Evolutionary conservation across 1,140 invertebrate species (phyloP), one percentile per base, ranked within the genome.

Genomic region (Sipha flava): DNA sequence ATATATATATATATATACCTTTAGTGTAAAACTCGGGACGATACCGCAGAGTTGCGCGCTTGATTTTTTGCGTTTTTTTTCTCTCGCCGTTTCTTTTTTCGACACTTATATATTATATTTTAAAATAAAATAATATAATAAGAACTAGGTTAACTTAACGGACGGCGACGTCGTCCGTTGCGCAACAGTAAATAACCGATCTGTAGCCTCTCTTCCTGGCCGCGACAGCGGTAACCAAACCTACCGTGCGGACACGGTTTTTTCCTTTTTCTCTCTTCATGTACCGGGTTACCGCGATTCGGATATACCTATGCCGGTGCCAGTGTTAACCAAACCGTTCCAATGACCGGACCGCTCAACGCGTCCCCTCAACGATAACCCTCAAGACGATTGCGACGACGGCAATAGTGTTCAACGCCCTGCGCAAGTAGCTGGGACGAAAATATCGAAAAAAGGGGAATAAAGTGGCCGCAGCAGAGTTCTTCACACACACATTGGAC

Each of bases 241-340:
- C 18, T 64, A 21, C 14, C 34, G n/a, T 21, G 21, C 34, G 62
- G 21, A 23, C 34, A 66, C 34, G 3, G 9, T 26, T 66, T 23
- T 21, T 34, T 18, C n/a, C 31, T n/a, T n/a, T n/a, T 34, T n/a
- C 3, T 34, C 1, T 34, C 7, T 23, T 16, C 9, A 12, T 26
- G 10, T 18, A 18, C 23, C 40, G 12, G 14, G 66, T 45, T 10
- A 18, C 23, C 23, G 26, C 23, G 14, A 1, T 47, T 43, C 14
- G 2, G 10, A 1, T 14, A 4, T 16, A 14, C 12, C n/a, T 6
- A n/a, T 0, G 14, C 18, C 66, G 23, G 23, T 18, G 14, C 14
- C 73, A 77, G 73, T 77, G 52, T 40, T 26, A 43, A 77, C 31
- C 73, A 57, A 77, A 77, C 73, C 73, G 52, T 59, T 37, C 18